These are phyloP conservation scores for Oryzias sinensis DNA, from an alignment of 2,797 vertebrate species.

Conservation along the genomic window DNA sequence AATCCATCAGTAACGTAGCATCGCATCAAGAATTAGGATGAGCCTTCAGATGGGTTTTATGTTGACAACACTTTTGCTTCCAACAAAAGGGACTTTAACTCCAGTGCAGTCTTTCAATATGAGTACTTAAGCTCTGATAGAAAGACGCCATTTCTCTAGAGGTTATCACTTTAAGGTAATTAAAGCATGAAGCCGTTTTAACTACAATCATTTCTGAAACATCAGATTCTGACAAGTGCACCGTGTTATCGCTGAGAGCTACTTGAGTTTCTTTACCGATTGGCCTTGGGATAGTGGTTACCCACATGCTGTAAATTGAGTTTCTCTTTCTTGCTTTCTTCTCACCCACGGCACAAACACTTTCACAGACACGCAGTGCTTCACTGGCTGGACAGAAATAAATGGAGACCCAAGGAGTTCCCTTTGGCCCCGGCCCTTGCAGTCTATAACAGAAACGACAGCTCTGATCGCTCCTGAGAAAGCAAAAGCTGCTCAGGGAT, in stretches of 20 bases:
- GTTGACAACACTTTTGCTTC: slow-evolving; percentile 26
- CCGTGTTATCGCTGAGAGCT: slow-evolving; percentile 51
- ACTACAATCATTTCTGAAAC: slow-evolving; percentile 58
- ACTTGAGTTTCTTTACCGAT: slow-evolving; percentile 57
- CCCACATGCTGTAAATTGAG: slow-evolving; percentile 60
- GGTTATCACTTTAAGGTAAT: slow-evolving; percentile 55
- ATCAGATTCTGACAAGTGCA: slow-evolving; percentile 56
- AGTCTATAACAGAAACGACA: slow-evolving; percentile 59
- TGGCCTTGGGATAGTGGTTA: slow-evolving; percentile 55
- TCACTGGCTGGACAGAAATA: slow-evolving; percentile 49
- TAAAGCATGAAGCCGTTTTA: slow-evolving; percentile 59
- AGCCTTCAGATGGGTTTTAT: slow-evolving; percentile 26
- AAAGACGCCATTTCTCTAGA: slow-evolving; percentile 51
- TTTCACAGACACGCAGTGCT: slow-evolving; percentile 34
- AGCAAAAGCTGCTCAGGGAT: slow-evolving; percentile 73
- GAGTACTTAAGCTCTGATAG: slow-evolving; percentile 63
- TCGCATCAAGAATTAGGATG: slow-evolving; percentile 40
- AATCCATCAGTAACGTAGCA: slow-evolving; percentile 63
- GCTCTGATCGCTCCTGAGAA: slow-evolving; percentile 73
- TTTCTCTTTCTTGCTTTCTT: slow-evolving; percentile 55
- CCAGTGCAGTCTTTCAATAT: slow-evolving; percentile 57
- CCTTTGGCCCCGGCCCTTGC: slow-evolving; percentile 57
- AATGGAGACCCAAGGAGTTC: slow-evolving; percentile 64
- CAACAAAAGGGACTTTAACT: slow-evolving; percentile 53
- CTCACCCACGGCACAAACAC: slow-evolving; percentile 50